Base-by-base conservation (phyloP, 2,113 vertebrate species). In the Acinonyx jubatus region DNA sequence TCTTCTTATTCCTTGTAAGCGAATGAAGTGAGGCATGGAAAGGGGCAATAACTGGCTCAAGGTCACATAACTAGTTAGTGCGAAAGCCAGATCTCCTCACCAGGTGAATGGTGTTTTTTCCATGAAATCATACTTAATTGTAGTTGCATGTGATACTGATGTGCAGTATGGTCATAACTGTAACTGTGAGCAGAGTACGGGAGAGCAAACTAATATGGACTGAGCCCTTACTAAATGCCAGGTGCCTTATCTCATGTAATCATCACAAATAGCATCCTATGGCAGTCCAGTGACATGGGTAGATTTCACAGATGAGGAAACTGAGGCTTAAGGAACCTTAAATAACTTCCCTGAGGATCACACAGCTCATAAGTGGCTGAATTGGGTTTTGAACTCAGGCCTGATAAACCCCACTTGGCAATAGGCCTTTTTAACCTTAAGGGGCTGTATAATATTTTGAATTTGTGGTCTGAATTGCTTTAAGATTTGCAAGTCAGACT, bases 401-500 rank as follows among this genome's bases (percentile, higher is more conserved):
- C 38, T 90, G 63, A 87, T 95, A 84, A 96, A 55, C 82, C 76
- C 50, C 5, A 48, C 1, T 94, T 91, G 81, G 71, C 63, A 92
- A 0, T 71, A 57, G 57, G 31, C 89, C 38, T 11, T 96, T 52
- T 91, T 95, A 31, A 31, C 50, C 6, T 55, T 91, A 94, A 89
- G n/a, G 52, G 25, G 52, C 36, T 88, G 3, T 74, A 73, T 81
- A 81, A 38, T 45, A 80, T 48, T 97, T 85, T 84, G 84, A 73
- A 84, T 96, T 97, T 89, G 41, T 92, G 38, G 23, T 69, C 55
- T 92, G n/a, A 94, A 48, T 89, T 89, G 71, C 41, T 93, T 96
- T 95, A 81, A 92, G 71, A 68, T 96, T 93, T 97, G 48, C 16
- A 78, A 68, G n/a, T 97, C 69, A 90, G 84, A 88, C 61, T 87